Percentiles rank a stretch among this genome's conserved stretches.
Evolutionary conservation across 2,113 vertebrate genomes (phyloP).

Genomic region (Myrmecophaga tridactyla): DNA sequence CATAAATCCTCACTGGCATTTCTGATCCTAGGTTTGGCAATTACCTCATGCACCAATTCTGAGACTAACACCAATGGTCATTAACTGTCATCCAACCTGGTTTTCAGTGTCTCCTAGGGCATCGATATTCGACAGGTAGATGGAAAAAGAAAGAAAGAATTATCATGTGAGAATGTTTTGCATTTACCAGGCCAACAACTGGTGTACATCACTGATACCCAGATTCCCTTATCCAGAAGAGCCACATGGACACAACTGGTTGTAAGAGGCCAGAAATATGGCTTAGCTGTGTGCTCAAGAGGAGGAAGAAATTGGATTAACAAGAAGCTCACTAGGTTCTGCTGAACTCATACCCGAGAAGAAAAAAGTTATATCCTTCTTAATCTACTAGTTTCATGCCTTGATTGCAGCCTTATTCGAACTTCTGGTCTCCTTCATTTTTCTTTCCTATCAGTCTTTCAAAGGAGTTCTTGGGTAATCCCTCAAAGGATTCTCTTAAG

Average conservation of each 20-base stretch:
- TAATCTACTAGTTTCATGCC: not conserved
- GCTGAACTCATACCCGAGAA: not conserved
- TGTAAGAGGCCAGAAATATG: not conserved
- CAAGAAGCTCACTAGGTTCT: not conserved
- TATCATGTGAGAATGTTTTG: not conserved
- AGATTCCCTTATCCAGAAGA: not conserved
- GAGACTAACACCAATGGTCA: not conserved
- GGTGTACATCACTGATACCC: not conserved
- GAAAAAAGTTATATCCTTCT: not conserved
- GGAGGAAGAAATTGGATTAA: not conserved
- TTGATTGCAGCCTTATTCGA: not conserved
- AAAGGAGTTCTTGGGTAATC: not conserved
- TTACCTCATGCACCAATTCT: not conserved
- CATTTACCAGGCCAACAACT: not conserved
- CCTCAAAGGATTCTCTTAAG: not conserved
- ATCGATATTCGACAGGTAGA: not conserved
- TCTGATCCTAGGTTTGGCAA: not conserved
- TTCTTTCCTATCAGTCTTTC: not conserved
- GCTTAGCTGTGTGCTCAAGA: not conserved
- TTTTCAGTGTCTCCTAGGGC: not conserved
- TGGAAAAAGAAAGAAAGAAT: not conserved
- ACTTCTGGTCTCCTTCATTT: not conserved
- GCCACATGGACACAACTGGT: no score
- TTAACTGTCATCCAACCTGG: not conserved
- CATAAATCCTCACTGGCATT: not conserved